Evolutionary conservation across 2,113 vertebrate genomes (phyloP).

Genomic region (Laticauda laticaudata): DNA sequence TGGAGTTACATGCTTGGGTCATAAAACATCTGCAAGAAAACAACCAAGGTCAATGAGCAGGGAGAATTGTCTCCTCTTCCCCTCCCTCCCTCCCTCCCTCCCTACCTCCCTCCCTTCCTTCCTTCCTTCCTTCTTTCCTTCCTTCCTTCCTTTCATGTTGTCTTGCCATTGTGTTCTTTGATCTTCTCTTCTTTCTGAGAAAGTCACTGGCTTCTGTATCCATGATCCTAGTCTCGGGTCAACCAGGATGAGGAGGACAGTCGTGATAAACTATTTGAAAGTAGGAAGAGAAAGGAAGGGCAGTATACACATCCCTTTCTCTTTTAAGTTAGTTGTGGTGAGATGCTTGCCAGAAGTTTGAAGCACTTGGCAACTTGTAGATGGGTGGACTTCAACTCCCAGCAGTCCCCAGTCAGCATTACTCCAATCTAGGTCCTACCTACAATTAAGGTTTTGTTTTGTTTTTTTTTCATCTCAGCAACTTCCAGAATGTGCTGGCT

Average conservation of each 20-base stretch:
- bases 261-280: neutral
- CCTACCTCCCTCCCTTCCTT: too few species aligned
- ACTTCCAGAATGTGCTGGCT: neutral
- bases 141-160: too few species aligned
- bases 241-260: neutral
- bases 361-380: neutral
- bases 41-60: too few species aligned
- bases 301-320: neutral
- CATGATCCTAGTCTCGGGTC: neutral
- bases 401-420: neutral
- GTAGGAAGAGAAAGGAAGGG: neutral
- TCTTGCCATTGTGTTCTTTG: too few species aligned
- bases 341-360: neutral
- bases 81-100: too few species aligned
- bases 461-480: neutral
- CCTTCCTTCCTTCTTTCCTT: too few species aligned
- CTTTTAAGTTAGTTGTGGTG: neutral
- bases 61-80: too few species aligned
- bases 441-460: neutral
- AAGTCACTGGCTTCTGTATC: neutral
- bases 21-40: too few species aligned
- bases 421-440: too few species aligned
- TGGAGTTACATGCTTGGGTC: too few species aligned
- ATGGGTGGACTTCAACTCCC: neutral
- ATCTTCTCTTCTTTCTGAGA: too few species aligned